Conservation (phyloP, 1,140 invertebrate genomes). For the Paracyclopina nana region DNA sequence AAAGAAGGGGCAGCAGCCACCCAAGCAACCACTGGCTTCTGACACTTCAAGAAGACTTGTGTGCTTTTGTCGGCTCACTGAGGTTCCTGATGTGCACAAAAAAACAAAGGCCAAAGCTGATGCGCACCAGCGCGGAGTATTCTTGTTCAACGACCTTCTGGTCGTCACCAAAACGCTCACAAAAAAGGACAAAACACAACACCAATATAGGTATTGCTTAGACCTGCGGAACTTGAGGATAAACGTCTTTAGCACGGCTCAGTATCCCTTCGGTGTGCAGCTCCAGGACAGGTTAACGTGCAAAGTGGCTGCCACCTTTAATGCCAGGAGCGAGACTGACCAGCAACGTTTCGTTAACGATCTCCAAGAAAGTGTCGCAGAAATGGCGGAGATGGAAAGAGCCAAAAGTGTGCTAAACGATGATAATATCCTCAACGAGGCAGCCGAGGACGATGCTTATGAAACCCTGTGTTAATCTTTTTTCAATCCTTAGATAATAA, state of each 20-base stretch:
- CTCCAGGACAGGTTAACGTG: constrained; percentile 68
- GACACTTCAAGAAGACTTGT: constrained; percentile 87
- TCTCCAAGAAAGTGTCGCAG: constrained; percentile 70
- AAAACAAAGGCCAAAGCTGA: constrained; percentile 64
- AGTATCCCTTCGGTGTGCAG: constrained; percentile 82
- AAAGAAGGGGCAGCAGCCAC: constrained; percentile 89
- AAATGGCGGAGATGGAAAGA: constrained; percentile 83
- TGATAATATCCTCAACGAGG: too few relatives aligned
- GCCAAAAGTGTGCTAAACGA: too few relatives aligned
- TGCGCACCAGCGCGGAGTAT: constrained; percentile 92
- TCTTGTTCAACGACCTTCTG: constrained; percentile 94
- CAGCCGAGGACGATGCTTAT: too few relatives aligned
- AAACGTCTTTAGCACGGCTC: background rate
- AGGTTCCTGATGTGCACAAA: constrained; percentile 86
- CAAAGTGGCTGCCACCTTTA: constrained; percentile 76
- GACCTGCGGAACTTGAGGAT: constrained; percentile 48
- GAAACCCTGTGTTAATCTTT: too few relatives aligned
- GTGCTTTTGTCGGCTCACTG: constrained; percentile 94
- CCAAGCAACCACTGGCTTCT: constrained; percentile 28
- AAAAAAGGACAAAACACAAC: constrained; percentile 90
- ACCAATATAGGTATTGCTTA: constrained; percentile 82
- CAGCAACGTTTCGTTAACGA: constrained; percentile 82
- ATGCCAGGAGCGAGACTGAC: constrained; percentile 82
- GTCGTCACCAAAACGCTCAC: constrained; percentile 91
- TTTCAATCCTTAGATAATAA: too few relatives aligned